Base-by-base conservation (phyloP, 2,888 invertebrate species). In the Drosophila pullipes region DNA sequence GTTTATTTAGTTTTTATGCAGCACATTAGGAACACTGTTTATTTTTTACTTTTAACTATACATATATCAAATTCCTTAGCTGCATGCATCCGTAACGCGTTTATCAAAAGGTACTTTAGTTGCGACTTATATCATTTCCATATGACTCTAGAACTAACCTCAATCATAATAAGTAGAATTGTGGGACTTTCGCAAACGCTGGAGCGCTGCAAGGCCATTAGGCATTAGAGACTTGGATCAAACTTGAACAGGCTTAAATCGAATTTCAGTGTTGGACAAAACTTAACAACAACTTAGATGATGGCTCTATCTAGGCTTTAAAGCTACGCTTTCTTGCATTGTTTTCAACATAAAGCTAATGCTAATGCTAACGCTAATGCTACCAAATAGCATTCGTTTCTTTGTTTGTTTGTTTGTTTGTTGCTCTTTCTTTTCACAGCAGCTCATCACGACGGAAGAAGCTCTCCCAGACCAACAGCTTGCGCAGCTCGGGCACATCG, bases 401-500 rank as follows among this genome's bases (percentile, higher is more conserved):
- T 10, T 41, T 39, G 2, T 11, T 47, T 22, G 11, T 47, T 22
- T 22, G 11, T 49, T 49, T 16, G 30, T 41, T 41, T 39, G 18
- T 30, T 18, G 44, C 44, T 22, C 30, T 28, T 7, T 41, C 37
- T 52, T 63, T 85, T 81, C 84, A 92, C 68, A 92, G 76, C 68
- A 92, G 64, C 70, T 92, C 91, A 71, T 92, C 90, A 67, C 91
- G 86, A 4, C 87, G 62, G 60, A 85, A 93, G 81, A 93, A 91
- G 53, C 90, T 89, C 76, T 93, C 91, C 93, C 93, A 93, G 62
- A 93, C 83, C 83, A 91, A 83, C 47, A 93, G 58, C 68, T 92
- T 91, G 25, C 88, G 82, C 65, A 92, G 70, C 7, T 93, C 93
- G 59, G 93, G 93, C 70, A 93, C 91, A 81, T 93, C 92, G 64